Conservation (phyloP, 2,888 invertebrate species). For the Gari tellinella region DNA sequence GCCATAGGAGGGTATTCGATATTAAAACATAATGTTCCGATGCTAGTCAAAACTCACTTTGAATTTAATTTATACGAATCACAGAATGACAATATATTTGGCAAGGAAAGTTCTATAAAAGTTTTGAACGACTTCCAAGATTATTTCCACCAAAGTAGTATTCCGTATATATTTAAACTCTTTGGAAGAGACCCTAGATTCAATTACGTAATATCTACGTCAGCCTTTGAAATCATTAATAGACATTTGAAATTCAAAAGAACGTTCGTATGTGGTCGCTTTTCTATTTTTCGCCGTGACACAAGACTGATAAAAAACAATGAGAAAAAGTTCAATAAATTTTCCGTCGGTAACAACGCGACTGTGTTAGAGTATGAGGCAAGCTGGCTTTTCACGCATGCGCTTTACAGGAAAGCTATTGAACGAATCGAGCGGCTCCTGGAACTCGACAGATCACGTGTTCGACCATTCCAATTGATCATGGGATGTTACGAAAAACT, state of each 20-base stretch:
- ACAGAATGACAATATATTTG: conserved; percentile 10
- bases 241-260: conserved; percentile 22
- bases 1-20: conserved; percentile 66
- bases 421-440: conserved; percentile 39
- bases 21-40: conserved; percentile 69
- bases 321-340: not conserved
- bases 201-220: conserved; percentile 41
- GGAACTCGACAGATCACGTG: conserved; percentile 39
- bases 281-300: conserved; percentile 32
- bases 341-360: conserved; percentile 37
- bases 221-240: conserved; percentile 8
- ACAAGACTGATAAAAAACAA: not conserved
- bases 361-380: conserved; percentile 63
- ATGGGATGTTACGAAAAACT: conserved; percentile 48
- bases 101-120: conserved; percentile 23
- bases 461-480: conserved; percentile 56
- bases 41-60: conserved; percentile 66
- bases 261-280: conserved; percentile 26
- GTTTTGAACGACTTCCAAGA: conserved; percentile 56
- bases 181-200: conserved; percentile 25
- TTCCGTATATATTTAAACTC: conserved; percentile 41
- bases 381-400: conserved; percentile 60
- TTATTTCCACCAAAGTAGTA: conserved; percentile 46
- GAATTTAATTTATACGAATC: conserved; percentile 64
- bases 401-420: conserved; percentile 44